Evolutionary conservation across 2,888 invertebrate species (phyloP), one percentile per base, ranked within the genome.

Genomic region (Andrena praecox): DNA sequence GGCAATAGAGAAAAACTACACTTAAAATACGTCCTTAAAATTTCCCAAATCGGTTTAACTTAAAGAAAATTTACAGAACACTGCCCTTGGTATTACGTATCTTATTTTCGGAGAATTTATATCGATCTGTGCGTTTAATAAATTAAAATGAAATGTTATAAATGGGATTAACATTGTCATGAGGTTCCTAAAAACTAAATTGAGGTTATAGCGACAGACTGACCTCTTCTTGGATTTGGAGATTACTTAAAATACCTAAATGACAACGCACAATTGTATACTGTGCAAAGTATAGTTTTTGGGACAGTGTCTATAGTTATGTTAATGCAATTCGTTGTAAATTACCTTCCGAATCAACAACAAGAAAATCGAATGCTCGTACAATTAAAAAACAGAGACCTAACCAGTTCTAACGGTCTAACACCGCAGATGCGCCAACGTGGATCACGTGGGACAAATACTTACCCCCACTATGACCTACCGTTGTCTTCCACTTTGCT

Each of bases 161-260:
- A 33, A 5, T 5, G 48, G 29, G 3, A 42, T 16, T 29, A 64
- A 24, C 12, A 16, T 24, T 29, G n/a, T 66, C 2, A 0, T 10
- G 0, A n/a, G 33, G n/a, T 20, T 33, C 8, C 2, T 16, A 27
- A 27, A n/a, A 60, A 24, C 0, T 29, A n/a, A 7, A 6, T 60
- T 33, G 2, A 77, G 60, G 52, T 77, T 77, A 77, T 66, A 7
- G 7, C 20, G 12, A 8, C n/a, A 50, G 16, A 59, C 42, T 12
- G 0, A 8, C 10, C 12, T 16, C 10, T 29, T 60, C n/a, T 2
- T 20, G 0, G 20, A 60, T 10, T 12, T 50, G 7, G 8, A 29
- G 35, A 56, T 42, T 42, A 42, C 42, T 42, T 42, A 16, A 42
- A 16, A 2, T 29, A 33, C 29, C 10, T 59, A 59, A 10, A 67